These are phyloP conservation scores for Atta colombica DNA, from an alignment of 1,140 invertebrate genomes.

Conservation along the genomic window DNA sequence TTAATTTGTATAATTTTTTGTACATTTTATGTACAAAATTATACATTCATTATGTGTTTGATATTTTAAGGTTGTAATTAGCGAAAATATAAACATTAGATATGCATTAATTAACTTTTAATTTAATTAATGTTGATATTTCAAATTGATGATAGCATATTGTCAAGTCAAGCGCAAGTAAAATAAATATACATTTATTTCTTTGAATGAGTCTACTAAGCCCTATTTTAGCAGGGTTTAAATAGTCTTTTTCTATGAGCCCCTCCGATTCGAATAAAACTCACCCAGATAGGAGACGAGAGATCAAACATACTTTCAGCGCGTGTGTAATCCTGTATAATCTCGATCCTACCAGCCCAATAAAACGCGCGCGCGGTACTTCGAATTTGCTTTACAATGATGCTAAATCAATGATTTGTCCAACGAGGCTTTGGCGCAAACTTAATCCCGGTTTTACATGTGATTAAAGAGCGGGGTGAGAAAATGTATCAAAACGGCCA, in stretches of 20 bases:
- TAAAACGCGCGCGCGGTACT: constrained; percentile 66
- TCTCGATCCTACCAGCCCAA: constrained; percentile 72
- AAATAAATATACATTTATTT: constrained; percentile 19
- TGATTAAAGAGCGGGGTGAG: constrained; percentile 69
- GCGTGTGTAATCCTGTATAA: constrained; percentile 79
- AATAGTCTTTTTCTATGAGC: constrained; percentile 48
- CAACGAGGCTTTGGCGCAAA: constrained; percentile 53
- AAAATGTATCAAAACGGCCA: constrained; percentile 56
- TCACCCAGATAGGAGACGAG: constrained; percentile 41
- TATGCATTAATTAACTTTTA: background rate
- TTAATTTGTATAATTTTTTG: constrained; percentile 7
- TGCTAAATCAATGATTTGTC: constrained; percentile 78
- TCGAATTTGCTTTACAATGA: constrained; percentile 68
- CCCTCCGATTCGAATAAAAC: constrained; percentile 51
- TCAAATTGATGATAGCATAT: background rate
- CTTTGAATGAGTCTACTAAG: constrained; percentile 44
- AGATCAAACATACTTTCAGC: constrained; percentile 76
- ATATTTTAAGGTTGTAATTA: background rate
- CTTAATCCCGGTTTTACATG: constrained; percentile 79
- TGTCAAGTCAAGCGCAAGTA: background rate
- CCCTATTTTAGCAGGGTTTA: constrained; percentile 23
- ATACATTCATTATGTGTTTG: background rate
- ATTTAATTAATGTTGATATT: constrained; percentile 7
- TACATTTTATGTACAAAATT: too few species aligned
- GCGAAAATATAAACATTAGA: background rate